Percentiles rank a stretch among this genome's conserved stretches.
Evolutionary conservation across 2,113 vertebrate species (phyloP).

Genomic region (Vidua chalybeata): DNA sequence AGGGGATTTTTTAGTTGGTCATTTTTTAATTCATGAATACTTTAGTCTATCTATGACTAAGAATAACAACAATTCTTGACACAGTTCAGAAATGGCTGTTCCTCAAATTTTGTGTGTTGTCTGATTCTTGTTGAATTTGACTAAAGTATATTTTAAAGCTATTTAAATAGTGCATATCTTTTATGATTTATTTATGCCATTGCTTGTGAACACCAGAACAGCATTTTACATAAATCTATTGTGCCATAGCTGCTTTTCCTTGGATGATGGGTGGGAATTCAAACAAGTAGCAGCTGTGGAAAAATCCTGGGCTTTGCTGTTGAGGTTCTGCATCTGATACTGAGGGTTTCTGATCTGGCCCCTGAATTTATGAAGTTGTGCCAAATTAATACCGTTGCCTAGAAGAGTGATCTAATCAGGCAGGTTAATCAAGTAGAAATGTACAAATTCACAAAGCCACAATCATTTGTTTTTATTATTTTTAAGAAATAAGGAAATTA

Average conservation of each 20-base stretch:
- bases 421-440: slow-evolving; percentile 29
- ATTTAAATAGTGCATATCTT: neutral
- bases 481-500: slow-evolving; percentile 14
- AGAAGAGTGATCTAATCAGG: neutral
- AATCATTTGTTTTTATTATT: slow-evolving; percentile 1
- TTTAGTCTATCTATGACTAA: neutral
- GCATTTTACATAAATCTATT: neutral
- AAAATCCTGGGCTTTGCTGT: neutral
- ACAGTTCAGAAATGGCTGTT: neutral
- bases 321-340: neutral
- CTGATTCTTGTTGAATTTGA: neutral
- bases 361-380: neutral
- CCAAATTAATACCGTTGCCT: neutral
- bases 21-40: neutral
- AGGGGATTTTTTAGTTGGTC: neutral
- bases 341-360: neutral
- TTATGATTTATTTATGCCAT: neutral
- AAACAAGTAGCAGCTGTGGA: neutral
- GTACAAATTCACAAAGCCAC: neutral
- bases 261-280: neutral
- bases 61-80: neutral
- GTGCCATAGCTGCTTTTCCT: neutral
- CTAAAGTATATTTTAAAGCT: neutral
- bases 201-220: neutral
- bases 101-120: neutral